Conservation (phyloP, 2,797 vertebrate species). For the Rhyacichthys aspro region DNA sequence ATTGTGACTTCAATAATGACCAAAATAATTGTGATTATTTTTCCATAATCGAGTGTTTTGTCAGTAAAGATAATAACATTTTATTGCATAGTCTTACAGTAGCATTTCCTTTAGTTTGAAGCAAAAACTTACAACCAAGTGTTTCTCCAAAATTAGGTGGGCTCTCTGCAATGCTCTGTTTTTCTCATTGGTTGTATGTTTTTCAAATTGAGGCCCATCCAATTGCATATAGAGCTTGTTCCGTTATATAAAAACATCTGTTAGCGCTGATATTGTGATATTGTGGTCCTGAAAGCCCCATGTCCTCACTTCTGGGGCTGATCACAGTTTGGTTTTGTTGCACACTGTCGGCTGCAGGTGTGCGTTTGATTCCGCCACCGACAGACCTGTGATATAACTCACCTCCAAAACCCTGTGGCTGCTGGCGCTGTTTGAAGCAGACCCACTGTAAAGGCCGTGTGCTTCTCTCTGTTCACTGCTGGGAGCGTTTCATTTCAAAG, state of each 20-base stretch:
- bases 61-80: no score
- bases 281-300: neutral
- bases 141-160: no score
- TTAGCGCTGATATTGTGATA: neutral
- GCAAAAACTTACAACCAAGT: no score
- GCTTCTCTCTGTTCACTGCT: conserved; percentile 24
- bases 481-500: conserved; percentile 47
- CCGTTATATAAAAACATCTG: neutral
- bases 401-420: conserved; percentile 26
- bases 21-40: no score
- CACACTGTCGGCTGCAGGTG: conserved; percentile 33
- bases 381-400: conserved; percentile 24
- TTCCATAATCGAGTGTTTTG: no score
- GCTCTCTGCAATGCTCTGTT: no score
- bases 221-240: no score
- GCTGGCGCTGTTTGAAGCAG: conserved; percentile 17
- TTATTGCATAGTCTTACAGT: no score
- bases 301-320: neutral
- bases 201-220: no score
- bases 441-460: conserved; percentile 22
- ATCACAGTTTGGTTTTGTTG: conserved; percentile 1
- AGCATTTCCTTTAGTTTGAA: no score
- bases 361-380: conserved; percentile 46
- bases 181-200: no score
- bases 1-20: no score